Evolutionary conservation across 1,140 invertebrate species (phyloP).

Genomic region (Littorina saxatilis): DNA sequence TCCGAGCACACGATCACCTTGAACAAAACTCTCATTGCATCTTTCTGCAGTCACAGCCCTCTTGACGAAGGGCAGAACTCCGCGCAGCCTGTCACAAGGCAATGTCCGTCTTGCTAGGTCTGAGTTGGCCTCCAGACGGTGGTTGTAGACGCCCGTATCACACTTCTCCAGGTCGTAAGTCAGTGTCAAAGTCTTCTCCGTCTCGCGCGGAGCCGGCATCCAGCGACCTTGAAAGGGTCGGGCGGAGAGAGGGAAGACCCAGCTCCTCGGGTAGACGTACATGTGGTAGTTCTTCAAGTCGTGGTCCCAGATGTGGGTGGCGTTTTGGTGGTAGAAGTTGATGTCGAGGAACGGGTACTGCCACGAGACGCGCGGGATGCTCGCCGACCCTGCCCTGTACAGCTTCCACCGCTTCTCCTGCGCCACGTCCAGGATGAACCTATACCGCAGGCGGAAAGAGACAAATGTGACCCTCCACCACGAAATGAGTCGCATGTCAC

Average conservation of each 20-base stretch:
- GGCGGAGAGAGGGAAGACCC: constrained; percentile 46
- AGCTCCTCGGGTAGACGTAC: constrained; percentile 31
- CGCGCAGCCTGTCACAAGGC: no score
- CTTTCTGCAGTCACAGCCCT: no score
- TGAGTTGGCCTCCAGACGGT: neutral
- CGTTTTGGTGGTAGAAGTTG: constrained; percentile 52
- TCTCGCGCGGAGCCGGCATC: constrained; percentile 46
- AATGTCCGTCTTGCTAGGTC: no score
- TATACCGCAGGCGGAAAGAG: no score
- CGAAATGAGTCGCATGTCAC: no score
- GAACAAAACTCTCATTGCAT: no score
- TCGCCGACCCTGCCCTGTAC: constrained; percentile 28
- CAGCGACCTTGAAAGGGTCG: constrained; percentile 44
- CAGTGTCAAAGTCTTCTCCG: constrained; percentile 6
- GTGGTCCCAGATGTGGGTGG: constrained; percentile 57
- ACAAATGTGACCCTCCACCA: no score
- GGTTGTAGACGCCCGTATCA: constrained; percentile 41
- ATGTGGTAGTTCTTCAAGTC: constrained; percentile 20
- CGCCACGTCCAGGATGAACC: constrained; percentile 37
- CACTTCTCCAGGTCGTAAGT: constrained; percentile 43
- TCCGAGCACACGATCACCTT: no score
- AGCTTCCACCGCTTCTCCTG: constrained; percentile 52
- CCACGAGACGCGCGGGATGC: constrained; percentile 36
- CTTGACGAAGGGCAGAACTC: no score
- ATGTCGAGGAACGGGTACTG: constrained; percentile 57